A percentile compares a stretch with the other conserved stretches of the same genome.
These are phyloP conservation scores for Lucinisca nassula DNA, from an alignment of 2,888 invertebrate genomes.

Conservation along the genomic window DNA sequence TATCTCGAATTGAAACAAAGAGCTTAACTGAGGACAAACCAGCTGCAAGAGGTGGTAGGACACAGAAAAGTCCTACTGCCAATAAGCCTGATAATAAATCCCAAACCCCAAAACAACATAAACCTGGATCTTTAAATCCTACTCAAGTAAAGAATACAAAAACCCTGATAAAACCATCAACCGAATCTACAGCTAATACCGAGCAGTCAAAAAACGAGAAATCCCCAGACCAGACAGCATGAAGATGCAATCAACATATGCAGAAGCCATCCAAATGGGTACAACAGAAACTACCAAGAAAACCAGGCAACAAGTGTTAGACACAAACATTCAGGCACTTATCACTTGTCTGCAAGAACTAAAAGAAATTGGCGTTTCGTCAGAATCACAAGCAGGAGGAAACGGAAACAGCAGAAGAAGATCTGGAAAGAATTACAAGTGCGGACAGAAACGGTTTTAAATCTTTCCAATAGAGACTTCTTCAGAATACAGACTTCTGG, in stretches of 20 bases:
- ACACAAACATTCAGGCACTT: conserved; percentile 9
- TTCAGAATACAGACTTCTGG: conserved; percentile 15
- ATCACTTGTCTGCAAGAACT: not conserved
- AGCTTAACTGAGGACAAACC: not conserved
- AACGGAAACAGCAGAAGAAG: conserved; percentile 32
- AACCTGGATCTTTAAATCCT: not conserved
- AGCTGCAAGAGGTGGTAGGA: not conserved
- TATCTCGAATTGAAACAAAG: not conserved
- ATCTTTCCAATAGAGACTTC: not conserved
- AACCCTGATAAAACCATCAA: not conserved
- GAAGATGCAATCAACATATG: conserved; percentile 3
- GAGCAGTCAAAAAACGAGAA: not conserved
- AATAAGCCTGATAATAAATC: not conserved
- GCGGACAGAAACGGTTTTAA: conserved; percentile 28
- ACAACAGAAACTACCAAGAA: not conserved
- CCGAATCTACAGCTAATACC: not conserved
- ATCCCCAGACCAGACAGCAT: conserved; percentile 10
- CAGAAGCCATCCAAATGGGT: conserved; percentile 20
- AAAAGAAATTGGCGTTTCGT: conserved; percentile 17
- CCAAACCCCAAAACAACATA: not conserved
- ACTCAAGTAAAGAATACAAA: not conserved
- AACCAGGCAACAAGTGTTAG: not conserved
- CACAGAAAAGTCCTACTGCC: not conserved
- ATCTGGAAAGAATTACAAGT: not conserved
- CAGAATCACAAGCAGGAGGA: not conserved